phyloP scores from a whole-genome alignment of 2,113 vertebrate species.

The Tenebrosternarchus preto region DNA sequence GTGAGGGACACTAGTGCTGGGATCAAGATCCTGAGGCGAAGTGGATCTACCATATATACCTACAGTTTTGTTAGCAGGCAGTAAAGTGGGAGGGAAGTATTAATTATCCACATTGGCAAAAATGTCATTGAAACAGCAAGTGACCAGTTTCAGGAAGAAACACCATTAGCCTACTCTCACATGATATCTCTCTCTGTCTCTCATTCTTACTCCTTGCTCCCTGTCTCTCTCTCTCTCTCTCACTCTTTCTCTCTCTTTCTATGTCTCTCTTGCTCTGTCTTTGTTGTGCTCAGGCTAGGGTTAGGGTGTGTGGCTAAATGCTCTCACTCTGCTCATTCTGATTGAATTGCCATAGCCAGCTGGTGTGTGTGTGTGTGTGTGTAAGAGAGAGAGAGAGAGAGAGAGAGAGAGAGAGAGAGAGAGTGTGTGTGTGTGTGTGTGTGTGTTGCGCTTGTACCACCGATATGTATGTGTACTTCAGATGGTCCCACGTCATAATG shows the following conservation, averaged over 20 bases:
- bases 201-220: not conserved
- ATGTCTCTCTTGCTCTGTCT: not conserved
- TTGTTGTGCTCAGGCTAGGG: conserved; percentile 23
- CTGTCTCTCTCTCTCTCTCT: not conserved
- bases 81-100: conserved; percentile 25
- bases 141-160: conserved; percentile 35
- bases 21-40: conserved; percentile 28
- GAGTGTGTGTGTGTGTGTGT: too few species aligned
- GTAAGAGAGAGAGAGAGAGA: too few species aligned
- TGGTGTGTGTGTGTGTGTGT: too few species aligned
- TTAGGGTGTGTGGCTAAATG: conserved; percentile 35
- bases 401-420: too few species aligned
- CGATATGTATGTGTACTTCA: not conserved
- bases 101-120: conserved; percentile 54
- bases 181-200: not conserved
- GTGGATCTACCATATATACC: not conserved
- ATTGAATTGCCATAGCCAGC: too few species aligned
- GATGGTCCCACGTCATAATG: conserved; percentile 24
- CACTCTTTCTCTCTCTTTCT: not conserved
- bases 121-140: conserved; percentile 41
- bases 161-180: conserved; percentile 21
- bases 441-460: conserved; percentile 35
- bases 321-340: conserved; percentile 31
- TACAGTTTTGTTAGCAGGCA: not conserved
- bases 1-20: conserved; percentile 37